phyloP scores from a whole-genome alignment of 2,113 vertebrate species.

The Apodemus sylvaticus region DNA sequence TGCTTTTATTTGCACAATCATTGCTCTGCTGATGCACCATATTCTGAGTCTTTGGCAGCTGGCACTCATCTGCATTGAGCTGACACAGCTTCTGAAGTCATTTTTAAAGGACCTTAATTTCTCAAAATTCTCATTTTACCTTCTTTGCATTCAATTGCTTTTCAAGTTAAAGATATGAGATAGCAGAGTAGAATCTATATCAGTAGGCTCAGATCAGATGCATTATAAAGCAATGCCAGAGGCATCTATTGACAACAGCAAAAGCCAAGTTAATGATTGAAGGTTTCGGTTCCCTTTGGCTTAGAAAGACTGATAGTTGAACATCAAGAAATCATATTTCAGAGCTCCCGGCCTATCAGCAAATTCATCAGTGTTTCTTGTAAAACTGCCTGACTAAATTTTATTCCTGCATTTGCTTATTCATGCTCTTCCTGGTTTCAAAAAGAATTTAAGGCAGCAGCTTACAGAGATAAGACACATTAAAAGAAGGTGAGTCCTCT shows the following conservation, averaged over 20 bases:
- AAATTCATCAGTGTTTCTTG: neutral
- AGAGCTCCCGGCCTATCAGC: neutral
- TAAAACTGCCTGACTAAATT: neutral
- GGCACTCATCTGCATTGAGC: constrained; percentile 60
- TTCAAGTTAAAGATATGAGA: constrained; percentile 51
- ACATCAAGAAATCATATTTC: neutral
- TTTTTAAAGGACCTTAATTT: constrained; percentile 67
- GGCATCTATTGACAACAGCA: neutral
- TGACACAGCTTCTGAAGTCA: constrained; percentile 66
- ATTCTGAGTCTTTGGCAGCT: constrained; percentile 18
- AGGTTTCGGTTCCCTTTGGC: neutral
- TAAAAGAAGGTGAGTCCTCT: neutral
- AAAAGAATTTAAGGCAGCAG: constrained; percentile 32
- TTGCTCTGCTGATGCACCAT: constrained; percentile 42
- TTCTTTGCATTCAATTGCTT: constrained; percentile 62
- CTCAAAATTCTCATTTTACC: constrained; percentile 37
- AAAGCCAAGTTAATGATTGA: neutral
- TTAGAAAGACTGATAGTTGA: neutral
- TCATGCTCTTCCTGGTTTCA: neutral
- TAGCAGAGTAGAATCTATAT: constrained; percentile 10
- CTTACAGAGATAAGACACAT: neutral
- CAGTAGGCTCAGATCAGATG: neutral
- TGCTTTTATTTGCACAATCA: constrained; percentile 38
- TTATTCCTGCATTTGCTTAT: constrained; percentile 30
- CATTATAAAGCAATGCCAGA: neutral